Evolutionary conservation across 2,797 vertebrate genomes (phyloP), one percentile per base, ranked within the genome.

Genomic region (Atherinosoma microstoma): DNA sequence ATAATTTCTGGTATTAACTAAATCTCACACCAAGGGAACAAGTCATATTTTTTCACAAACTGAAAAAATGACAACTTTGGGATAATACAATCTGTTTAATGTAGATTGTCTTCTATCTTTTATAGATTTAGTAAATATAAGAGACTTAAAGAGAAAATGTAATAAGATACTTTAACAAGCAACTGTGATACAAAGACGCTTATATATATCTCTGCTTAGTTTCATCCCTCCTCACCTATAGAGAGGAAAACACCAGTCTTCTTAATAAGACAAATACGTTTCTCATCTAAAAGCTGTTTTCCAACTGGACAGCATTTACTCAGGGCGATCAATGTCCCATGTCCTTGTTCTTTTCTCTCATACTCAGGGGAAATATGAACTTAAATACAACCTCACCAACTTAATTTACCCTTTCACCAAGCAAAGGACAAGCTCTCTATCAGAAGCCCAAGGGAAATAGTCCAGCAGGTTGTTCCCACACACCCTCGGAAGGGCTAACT

Each of bases 341-440:
- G 86, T 91, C 90, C 91, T 92, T 82, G 76, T 81, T 88, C 85
- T 90, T 74, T 81, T 88, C 81, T 83, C 64, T 78, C 61, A 57
- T 69, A 75, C 91, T 89, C 92, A 35, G 70, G 91, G 93, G 91
- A 94, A 93, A 94, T 94, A 94, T 92, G 89, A 92, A 90, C 91
- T 91, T 89, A 87, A 91, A 91, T 82, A 91, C 87, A 85, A 89
- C 88, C 88, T 78, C 73, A 67, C 78, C 85, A 91, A 90, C 88
- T 90, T 89, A 86, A 88, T 92, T 90, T 90, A 90, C 85, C 87
- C 87, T 89, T 85, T 91, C 80, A 83, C 79, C 83, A 84, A 89
- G 86, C 51, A 92, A 92, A 92, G 88, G 91, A 93, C 91, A 90
- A 85, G 85, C 84, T 90, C 84, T 88, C 72, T 13, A 49, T 78